phyloP scores from a whole-genome alignment of 2,797 vertebrate genomes.

The Melanotaenia nigrans region DNA sequence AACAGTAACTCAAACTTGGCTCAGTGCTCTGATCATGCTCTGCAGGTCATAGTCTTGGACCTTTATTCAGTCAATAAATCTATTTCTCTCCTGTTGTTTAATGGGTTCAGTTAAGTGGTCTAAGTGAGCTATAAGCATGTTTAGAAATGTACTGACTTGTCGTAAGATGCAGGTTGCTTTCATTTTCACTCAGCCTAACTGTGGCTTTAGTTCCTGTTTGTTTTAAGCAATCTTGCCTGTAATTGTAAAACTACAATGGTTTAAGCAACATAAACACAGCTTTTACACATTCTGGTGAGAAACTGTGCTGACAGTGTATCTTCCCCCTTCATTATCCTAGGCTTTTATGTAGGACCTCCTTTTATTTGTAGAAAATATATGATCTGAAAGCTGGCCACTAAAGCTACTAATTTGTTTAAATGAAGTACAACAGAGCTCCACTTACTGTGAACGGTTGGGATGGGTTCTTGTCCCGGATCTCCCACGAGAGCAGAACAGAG shows the following conservation, averaged over 20 bases:
- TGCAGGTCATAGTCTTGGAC: too few species aligned
- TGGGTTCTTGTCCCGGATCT: conserved; percentile 95
- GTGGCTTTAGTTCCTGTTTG: background rate
- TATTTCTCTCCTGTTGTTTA: background rate
- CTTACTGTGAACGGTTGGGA: conserved; percentile 94
- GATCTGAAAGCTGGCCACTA: background rate
- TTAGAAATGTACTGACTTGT: background rate
- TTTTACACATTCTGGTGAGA: background rate
- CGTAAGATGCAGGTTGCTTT: background rate
- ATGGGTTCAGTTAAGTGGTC: background rate
- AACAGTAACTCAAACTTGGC: background rate
- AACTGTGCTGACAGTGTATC: background rate
- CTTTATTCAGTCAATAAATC: background rate
- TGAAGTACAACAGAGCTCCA: conserved; percentile 20
- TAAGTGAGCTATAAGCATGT: background rate
- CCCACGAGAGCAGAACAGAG: conserved; percentile 95
- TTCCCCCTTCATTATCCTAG: background rate
- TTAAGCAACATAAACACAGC: background rate
- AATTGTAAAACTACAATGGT: background rate
- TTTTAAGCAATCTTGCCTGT: background rate
- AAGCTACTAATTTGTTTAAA: background rate
- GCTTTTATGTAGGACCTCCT: background rate
- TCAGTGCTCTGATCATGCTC: background rate
- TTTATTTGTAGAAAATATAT: background rate
- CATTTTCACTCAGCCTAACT: background rate